Conservation (phyloP, 2,888 invertebrate genomes). For the Micoletzkya japonica region DNA sequence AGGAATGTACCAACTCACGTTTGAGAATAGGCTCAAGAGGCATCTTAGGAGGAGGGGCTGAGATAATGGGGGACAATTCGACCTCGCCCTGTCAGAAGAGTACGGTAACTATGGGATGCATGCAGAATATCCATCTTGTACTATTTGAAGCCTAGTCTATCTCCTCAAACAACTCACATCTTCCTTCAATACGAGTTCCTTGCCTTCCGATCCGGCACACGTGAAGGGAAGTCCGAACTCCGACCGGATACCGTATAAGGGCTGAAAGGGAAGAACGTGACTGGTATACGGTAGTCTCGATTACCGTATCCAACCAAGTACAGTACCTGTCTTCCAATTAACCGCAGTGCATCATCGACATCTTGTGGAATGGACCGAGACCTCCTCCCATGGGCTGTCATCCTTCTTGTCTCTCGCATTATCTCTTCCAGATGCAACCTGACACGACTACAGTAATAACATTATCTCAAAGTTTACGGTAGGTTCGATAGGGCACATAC, state of each 20-base stretch:
- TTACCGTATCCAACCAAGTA: not conserved
- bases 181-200: slow-evolving; percentile 9
- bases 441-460: too few species aligned
- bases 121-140: too few species aligned
- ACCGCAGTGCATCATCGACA: slow-evolving; percentile 18
- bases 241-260: slow-evolving; percentile 23
- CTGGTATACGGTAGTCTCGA: not conserved
- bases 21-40: slow-evolving; percentile 23
- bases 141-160: not conserved
- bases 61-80: slow-evolving; percentile 18
- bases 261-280: slow-evolving; percentile 4
- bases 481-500: too few species aligned
- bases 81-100: slow-evolving; percentile 6
- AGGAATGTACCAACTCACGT: slow-evolving; percentile 14
- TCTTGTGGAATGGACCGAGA: slow-evolving; percentile 8
- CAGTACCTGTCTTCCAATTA: slow-evolving; percentile 21
- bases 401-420: slow-evolving; percentile 6
- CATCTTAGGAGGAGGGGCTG: slow-evolving; percentile 26
- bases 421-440: slow-evolving; percentile 1
- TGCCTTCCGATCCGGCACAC: slow-evolving; percentile 17
- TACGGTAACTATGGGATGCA: not conserved
- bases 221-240: slow-evolving; percentile 16
- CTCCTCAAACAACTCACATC: not conserved
- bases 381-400: slow-evolving; percentile 19
- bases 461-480: too few species aligned